A percentile compares a stretch with the other conserved stretches of the same genome.
These are phyloP conservation scores for Acromyrmex heyeri DNA, from an alignment of 1,140 invertebrate species.

Conservation along the genomic window DNA sequence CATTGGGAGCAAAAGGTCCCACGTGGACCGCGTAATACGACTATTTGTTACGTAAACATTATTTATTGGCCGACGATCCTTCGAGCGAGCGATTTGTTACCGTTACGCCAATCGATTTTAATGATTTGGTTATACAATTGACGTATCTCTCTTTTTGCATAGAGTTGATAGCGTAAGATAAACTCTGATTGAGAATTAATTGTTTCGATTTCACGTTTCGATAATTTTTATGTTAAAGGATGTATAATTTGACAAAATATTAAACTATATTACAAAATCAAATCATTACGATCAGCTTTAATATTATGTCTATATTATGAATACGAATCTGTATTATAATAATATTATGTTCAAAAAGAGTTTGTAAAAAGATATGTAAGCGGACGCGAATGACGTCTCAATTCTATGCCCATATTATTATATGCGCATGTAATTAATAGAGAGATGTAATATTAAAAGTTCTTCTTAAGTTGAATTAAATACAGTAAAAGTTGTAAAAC, in stretches of 20 bases:
- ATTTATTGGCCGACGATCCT: conserved; percentile 73
- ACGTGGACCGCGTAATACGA: conserved; percentile 74
- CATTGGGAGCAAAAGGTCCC: conserved; percentile 57
- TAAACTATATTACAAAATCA: neutral
- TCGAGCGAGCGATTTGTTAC: conserved; percentile 69
- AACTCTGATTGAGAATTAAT: neutral
- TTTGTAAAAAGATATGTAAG: neutral
- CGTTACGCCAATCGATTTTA: conserved; percentile 64
- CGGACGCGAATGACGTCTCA: neutral
- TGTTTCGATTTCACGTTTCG: neutral
- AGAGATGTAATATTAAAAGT: neutral
- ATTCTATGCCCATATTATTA: neutral
- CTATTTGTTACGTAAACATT: conserved; percentile 79
- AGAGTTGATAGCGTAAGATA: neutral
- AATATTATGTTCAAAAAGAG: neutral
- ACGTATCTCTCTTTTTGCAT: neutral
- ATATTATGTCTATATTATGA: neutral
- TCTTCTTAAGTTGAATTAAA: neutral
- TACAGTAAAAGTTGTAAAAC: neutral
- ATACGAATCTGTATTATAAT: too few relatives aligned
- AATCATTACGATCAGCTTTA: neutral
- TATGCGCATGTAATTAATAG: neutral
- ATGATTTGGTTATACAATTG: conserved; percentile 53
- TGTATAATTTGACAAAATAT: neutral
- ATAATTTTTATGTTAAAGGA: neutral